These are phyloP conservation scores for Girardia tigrina DNA, from an alignment of 2,888 invertebrate species.

Conservation along the genomic window DNA sequence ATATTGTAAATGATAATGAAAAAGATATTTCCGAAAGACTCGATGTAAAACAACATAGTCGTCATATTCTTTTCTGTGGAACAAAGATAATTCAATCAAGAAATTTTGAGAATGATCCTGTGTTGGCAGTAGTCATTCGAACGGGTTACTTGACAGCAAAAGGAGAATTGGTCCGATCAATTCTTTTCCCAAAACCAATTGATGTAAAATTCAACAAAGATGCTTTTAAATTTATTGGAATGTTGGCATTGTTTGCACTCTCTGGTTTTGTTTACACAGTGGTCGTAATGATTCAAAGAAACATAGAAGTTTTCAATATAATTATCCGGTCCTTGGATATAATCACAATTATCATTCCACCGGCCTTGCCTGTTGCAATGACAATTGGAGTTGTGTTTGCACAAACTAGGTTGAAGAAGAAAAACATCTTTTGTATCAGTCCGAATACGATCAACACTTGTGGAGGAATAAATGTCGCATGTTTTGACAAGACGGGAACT, in stretches of 20 bases:
- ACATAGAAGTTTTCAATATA: conserved; percentile 39
- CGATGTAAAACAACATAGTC: conserved; percentile 69
- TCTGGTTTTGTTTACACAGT: conserved; percentile 74
- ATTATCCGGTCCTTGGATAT: conserved; percentile 47
- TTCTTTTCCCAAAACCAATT: conserved; percentile 82
- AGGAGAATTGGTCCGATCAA: conserved; percentile 73
- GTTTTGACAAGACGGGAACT: conserved; percentile 52
- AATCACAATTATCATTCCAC: conserved; percentile 50
- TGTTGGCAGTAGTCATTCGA: conserved; percentile 63
- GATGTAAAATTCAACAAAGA: conserved; percentile 87
- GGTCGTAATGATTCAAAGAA: conserved; percentile 61
- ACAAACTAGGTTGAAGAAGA: conserved; percentile 45
- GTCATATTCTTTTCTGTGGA: conserved; percentile 77
- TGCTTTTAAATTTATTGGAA: conserved; percentile 63
- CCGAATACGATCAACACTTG: conserved; percentile 49
- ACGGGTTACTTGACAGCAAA: conserved; percentile 82
- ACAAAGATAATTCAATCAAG: conserved; percentile 78
- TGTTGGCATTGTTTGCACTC: conserved; percentile 65
- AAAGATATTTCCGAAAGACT: conserved; percentile 52
- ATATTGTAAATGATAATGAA: not conserved
- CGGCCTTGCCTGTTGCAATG: conserved; percentile 50
- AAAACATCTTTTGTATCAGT: conserved; percentile 48
- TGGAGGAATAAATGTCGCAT: conserved; percentile 49
- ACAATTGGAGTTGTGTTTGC: conserved; percentile 50
- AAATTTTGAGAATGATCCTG: conserved; percentile 69